Percentiles rank a stretch among this genome's conserved stretches.
Conservation (phyloP, 2,888 invertebrate genomes). For the Ditula angustiorana region DNA sequence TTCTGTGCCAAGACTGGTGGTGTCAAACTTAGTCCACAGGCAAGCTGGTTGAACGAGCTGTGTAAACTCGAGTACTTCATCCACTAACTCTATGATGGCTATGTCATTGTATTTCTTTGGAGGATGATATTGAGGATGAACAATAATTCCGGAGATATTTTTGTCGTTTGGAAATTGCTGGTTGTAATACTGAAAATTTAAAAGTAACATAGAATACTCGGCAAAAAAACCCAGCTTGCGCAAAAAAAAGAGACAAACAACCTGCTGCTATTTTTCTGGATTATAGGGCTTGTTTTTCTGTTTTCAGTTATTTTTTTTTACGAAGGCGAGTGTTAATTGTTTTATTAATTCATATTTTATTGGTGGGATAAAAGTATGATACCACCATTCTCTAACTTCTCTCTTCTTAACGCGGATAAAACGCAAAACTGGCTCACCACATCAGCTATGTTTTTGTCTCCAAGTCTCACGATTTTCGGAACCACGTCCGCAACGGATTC, state of each 20-base stretch:
- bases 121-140: conserved; percentile 58
- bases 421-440: no score
- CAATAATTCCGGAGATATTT: conserved; percentile 55
- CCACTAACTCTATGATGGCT: conserved; percentile 61
- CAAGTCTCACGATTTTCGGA: conserved; percentile 59
- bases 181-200: conserved; percentile 42
- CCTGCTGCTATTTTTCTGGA: no score
- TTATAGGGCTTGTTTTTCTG: no score
- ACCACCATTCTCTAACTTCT: no score
- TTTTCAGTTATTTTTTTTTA: no score
- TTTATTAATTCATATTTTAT: no score
- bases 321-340: no score
- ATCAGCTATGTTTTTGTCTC: conserved; percentile 52
- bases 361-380: no score
- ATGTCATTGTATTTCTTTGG: conserved; percentile 68
- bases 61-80: conserved; percentile 49
- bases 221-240: no score
- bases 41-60: conserved; percentile 64
- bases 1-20: conserved; percentile 46
- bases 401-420: no score
- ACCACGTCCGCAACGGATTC: conserved; percentile 43
- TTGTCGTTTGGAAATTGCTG: conserved; percentile 47
- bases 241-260: no score
- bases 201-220: neutral
- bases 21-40: conserved; percentile 55